Evolutionary conservation across 2,797 vertebrate species (phyloP).

Genomic region (Pogoniulus pusillus): DNA sequence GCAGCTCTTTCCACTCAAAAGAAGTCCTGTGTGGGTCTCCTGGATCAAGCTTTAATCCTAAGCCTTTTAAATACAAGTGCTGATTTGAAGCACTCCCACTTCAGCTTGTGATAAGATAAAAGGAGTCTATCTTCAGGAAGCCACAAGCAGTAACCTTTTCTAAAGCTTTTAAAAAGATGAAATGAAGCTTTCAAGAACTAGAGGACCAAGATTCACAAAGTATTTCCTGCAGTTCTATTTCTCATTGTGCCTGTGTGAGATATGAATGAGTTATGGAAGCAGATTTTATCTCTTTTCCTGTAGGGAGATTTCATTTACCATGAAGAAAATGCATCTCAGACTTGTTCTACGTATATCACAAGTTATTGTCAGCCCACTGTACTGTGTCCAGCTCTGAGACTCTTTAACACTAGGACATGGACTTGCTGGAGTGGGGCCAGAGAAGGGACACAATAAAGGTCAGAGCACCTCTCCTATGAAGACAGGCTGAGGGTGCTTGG

Average conservation of each 20-base stretch:
- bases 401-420: no score
- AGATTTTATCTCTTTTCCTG: no score
- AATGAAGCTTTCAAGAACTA: not conserved
- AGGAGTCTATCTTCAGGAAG: not conserved
- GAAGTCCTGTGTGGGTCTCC: not conserved
- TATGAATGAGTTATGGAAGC: not conserved
- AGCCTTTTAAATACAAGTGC: not conserved
- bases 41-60: not conserved
- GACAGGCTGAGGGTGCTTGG: no score
- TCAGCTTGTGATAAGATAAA: not conserved
- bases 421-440: no score
- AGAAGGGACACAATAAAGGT: no score
- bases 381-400: no score
- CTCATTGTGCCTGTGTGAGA: not conserved
- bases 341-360: conserved; percentile 20
- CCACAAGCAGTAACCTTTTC: accelerated
- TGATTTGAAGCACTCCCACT: not conserved
- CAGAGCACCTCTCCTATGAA: no score
- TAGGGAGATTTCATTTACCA: no score
- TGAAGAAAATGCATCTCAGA: not conserved
- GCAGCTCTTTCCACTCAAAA: not conserved
- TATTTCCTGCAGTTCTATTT: not conserved
- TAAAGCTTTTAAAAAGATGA: not conserved
- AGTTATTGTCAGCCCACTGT: not conserved
- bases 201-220: not conserved